phyloP scores from a whole-genome alignment of 2,888 invertebrate genomes.

The Hirudinaria manillensis region DNA sequence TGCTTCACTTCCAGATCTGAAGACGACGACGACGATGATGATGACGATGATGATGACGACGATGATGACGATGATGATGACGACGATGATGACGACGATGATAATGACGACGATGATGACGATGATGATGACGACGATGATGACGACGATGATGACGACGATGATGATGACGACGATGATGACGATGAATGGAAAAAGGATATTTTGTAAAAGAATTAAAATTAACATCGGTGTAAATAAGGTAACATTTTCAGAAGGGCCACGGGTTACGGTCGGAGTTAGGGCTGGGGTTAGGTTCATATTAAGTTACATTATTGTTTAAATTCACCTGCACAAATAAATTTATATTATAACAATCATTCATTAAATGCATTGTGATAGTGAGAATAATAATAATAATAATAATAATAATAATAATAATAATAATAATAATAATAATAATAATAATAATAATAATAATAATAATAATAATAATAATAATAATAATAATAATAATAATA shows the following conservation, averaged over 20 bases:
- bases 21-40: neutral
- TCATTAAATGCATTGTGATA: neutral
- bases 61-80: conserved; percentile 1
- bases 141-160: neutral
- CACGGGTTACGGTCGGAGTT: too few species aligned
- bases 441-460: neutral
- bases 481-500: neutral
- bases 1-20: neutral
- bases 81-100: neutral
- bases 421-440: neutral
- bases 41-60: neutral
- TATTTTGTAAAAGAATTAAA: too few species aligned
- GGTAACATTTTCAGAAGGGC: too few species aligned
- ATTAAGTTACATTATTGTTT: too few species aligned
- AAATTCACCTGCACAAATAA: too few species aligned
- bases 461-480: neutral
- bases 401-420: neutral
- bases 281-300: too few species aligned
- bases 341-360: neutral
- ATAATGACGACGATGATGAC: neutral
- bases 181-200: neutral
- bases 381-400: neutral
- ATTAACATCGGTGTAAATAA: too few species aligned
- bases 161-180: conserved; percentile 15
- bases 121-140: neutral